These are phyloP conservation scores for Leistus spinibarbis DNA, from an alignment of 2,888 invertebrate genomes.

Conservation along the genomic window DNA sequence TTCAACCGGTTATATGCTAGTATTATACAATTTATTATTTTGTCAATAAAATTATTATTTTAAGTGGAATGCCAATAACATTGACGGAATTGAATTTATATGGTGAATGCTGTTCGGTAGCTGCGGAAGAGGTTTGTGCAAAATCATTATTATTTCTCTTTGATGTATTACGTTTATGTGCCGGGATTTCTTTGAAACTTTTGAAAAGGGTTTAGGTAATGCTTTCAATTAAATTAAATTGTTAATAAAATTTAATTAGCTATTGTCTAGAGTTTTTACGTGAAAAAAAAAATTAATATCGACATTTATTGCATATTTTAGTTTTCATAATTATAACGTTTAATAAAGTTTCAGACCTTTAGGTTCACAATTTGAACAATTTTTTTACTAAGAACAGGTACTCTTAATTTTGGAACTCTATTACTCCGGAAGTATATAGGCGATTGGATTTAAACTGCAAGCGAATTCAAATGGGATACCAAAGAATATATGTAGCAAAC, in stretches of 20 bases:
- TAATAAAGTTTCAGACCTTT: too few relatives aligned
- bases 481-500: too few relatives aligned
- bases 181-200: not conserved
- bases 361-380: too few relatives aligned
- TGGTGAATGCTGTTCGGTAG: too few relatives aligned
- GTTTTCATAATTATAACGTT: too few relatives aligned
- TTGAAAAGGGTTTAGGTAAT: not conserved
- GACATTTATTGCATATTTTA: too few relatives aligned
- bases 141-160: not conserved
- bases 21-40: not conserved
- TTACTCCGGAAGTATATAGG: too few relatives aligned
- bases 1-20: not conserved
- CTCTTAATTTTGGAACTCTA: too few relatives aligned
- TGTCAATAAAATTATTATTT: not conserved
- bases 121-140: not conserved
- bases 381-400: too few relatives aligned
- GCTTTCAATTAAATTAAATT: not conserved
- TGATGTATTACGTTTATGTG: not conserved
- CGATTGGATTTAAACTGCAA: too few relatives aligned
- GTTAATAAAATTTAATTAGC: not conserved
- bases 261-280: not conserved
- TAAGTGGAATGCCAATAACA: not conserved
- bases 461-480: too few relatives aligned
- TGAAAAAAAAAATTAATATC: too few relatives aligned
- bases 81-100: not conserved